These are phyloP conservation scores for Ciona savignyi DNA, from an alignment of 23 tunicate species.

Conservation along the genomic window DNA sequence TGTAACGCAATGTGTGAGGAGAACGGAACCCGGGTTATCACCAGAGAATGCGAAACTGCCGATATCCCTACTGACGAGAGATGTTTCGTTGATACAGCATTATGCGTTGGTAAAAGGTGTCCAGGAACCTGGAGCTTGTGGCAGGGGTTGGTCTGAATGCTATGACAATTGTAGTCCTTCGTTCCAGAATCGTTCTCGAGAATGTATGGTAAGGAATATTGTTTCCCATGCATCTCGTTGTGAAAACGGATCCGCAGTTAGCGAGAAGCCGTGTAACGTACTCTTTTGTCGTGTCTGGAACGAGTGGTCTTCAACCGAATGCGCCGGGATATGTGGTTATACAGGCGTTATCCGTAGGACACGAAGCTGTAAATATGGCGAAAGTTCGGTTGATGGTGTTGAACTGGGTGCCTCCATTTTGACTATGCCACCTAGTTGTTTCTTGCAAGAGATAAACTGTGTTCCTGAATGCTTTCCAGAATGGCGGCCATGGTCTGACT, in stretches of 20 bases:
- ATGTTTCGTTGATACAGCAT: background rate
- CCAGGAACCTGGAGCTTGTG: background rate
- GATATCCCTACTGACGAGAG: background rate
- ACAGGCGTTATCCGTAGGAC: background rate
- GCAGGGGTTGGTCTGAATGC: background rate
- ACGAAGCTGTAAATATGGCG: background rate
- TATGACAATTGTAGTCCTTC: background rate
- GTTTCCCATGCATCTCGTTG: background rate
- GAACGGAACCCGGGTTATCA: background rate
- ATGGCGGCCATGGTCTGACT: constrained; percentile 36
- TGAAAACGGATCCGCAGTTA: background rate
- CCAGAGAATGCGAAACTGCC: background rate
- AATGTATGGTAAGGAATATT: background rate
- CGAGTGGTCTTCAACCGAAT: background rate
- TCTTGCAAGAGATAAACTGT: background rate
- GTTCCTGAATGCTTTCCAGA: background rate
- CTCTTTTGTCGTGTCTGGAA: background rate
- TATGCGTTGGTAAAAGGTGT: background rate
- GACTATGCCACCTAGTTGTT: background rate
- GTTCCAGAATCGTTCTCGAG: background rate
- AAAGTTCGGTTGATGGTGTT: background rate
- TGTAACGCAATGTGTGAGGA: constrained; percentile 9
- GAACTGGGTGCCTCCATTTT: background rate
- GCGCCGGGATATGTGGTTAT: background rate
- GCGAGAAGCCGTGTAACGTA: background rate